These are phyloP conservation scores for Agonum fuliginosum DNA, from an alignment of 2,888 invertebrate genomes.

Conservation along the genomic window DNA sequence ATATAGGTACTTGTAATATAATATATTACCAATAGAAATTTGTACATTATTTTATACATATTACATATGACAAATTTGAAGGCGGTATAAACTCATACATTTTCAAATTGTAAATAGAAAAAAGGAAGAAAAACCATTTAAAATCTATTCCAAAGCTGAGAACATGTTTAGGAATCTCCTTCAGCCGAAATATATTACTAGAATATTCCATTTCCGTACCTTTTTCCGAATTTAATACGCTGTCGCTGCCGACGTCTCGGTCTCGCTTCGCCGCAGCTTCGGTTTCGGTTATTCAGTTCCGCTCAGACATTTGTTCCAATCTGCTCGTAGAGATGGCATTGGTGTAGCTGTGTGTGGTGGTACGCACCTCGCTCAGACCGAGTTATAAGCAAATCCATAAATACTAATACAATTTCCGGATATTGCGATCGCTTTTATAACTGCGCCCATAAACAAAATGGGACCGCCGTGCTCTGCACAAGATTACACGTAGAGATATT, in stretches of 20 bases:
- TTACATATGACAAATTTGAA: slow-evolving; percentile 9
- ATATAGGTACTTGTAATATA: too few relatives aligned
- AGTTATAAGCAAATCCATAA: slow-evolving; percentile 52
- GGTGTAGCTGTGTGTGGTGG: not conserved
- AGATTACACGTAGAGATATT: slow-evolving; percentile 32
- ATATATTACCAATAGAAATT: not conserved
- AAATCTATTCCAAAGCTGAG: slow-evolving; percentile 40
- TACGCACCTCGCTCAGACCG: not conserved
- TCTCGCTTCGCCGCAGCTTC: too few relatives aligned
- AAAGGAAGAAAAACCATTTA: slow-evolving; percentile 29
- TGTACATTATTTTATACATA: not conserved
- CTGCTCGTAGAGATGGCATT: slow-evolving; percentile 17
- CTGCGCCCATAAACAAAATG: slow-evolving; percentile 49
- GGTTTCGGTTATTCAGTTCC: not conserved
- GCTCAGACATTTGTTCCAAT: slow-evolving; percentile 14
- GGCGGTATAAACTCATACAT: slow-evolving; percentile 23
- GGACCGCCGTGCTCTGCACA: slow-evolving; percentile 10
- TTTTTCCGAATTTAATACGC: slow-evolving; percentile 52
- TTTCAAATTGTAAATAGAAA: slow-evolving; percentile 20
- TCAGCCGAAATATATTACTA: slow-evolving; percentile 51
- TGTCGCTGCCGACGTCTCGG: slow-evolving; percentile 16
- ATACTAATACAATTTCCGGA: slow-evolving; percentile 56
- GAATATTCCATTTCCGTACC: slow-evolving; percentile 56
- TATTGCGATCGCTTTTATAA: slow-evolving; percentile 53
- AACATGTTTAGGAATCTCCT: slow-evolving; percentile 48